Conservation (phyloP, 2,113 vertebrate genomes). For the Chamaetylas fuelleborni region DNA sequence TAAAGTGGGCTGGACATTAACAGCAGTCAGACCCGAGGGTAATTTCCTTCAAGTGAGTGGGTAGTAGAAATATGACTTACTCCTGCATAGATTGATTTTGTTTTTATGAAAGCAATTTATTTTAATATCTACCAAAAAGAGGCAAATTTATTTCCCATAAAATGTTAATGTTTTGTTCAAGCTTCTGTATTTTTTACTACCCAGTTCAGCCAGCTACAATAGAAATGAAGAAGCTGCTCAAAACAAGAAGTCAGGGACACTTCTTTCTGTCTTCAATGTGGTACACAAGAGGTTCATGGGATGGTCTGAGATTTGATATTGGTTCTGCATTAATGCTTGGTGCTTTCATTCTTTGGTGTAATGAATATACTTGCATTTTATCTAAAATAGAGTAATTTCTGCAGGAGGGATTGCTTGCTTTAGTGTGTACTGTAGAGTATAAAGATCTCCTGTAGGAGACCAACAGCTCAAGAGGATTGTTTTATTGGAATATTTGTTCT, state of each 20-base stretch:
- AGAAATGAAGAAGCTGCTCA: neutral
- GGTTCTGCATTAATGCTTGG: neutral
- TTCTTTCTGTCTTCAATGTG: neutral
- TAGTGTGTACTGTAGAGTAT: neutral
- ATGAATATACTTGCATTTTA: neutral
- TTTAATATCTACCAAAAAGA: neutral
- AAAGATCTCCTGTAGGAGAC: neutral
- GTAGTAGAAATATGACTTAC: neutral
- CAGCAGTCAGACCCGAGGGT: neutral
- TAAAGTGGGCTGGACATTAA: neutral
- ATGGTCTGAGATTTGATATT: neutral
- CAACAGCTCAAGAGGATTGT: neutral
- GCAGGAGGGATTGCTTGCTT: neutral
- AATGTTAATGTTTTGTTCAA: neutral
- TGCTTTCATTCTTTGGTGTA: neutral
- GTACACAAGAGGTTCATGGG: neutral
- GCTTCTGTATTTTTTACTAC: neutral
- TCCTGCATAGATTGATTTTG: neutral
- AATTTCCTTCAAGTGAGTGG: neutral
- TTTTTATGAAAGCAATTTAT: neutral
- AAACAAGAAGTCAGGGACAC: neutral
- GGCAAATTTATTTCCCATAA: neutral
- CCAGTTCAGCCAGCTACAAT: neutral
- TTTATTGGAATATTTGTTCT: neutral
- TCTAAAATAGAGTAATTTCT: neutral